phyloP scores from a whole-genome alignment of 1,140 invertebrate genomes.

The Patella vulgata region DNA sequence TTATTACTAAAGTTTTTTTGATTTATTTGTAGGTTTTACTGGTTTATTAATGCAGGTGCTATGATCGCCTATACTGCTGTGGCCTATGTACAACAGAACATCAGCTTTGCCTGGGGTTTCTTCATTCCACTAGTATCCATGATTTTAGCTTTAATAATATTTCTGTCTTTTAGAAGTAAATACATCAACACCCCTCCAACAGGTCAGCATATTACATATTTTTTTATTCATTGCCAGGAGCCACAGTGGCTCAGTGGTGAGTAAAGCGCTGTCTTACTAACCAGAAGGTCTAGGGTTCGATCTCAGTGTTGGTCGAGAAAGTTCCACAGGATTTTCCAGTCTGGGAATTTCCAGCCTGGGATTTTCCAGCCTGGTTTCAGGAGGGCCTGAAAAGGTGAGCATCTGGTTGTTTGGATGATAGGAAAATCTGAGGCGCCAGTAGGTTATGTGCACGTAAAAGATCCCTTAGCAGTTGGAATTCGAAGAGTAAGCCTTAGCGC shows the following conservation, averaged over 20 bases:
- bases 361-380: too few species aligned
- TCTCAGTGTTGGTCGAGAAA: too few species aligned
- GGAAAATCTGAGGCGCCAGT: too few species aligned
- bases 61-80: conserved; percentile 68
- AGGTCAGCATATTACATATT: conserved; percentile 44
- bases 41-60: conserved; percentile 70
- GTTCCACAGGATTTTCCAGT: too few species aligned
- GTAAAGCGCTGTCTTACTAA: too few species aligned
- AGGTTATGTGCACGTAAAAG: too few species aligned
- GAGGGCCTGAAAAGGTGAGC: not conserved
- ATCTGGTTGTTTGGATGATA: not conserved
- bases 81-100: conserved; percentile 69
- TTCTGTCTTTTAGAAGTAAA: conserved; percentile 46
- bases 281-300: too few species aligned
- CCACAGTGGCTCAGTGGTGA: too few species aligned
- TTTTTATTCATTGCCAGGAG: conserved; percentile 5
- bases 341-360: too few species aligned
- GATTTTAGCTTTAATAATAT: conserved; percentile 55
- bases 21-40: conserved; percentile 69
- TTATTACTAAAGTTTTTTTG: too few species aligned
- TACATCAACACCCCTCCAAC: conserved; percentile 41
- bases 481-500: too few species aligned
- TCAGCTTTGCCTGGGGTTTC: conserved; percentile 69
- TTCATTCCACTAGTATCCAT: conserved; percentile 65
- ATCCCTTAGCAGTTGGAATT: too few species aligned